phyloP scores from a whole-genome alignment of 2,113 vertebrate species.

The Emberiza fucata region DNA sequence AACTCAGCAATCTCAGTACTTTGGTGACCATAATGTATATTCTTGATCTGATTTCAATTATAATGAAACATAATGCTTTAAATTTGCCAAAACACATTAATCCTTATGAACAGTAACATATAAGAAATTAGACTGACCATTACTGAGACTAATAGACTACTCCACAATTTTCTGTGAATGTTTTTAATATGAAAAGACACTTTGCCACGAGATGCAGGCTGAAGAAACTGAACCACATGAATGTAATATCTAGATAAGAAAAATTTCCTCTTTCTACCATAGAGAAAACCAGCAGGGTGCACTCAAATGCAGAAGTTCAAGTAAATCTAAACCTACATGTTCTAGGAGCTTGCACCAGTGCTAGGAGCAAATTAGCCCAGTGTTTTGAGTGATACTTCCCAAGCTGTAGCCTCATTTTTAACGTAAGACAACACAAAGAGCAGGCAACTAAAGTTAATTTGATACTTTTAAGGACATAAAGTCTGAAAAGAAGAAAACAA shows the following conservation, averaged over 20 bases:
- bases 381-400: background rate
- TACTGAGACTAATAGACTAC: background rate
- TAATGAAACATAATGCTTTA: background rate
- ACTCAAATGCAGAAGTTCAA: constrained; percentile 56
- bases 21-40: background rate
- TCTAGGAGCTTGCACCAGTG: background rate
- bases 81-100: background rate
- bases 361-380: background rate
- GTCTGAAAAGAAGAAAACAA: background rate
- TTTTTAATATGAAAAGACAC: background rate
- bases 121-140: background rate
- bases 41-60: background rate
- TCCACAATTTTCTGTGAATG: background rate
- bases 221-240: background rate
- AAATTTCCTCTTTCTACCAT: background rate
- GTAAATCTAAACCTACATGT: background rate
- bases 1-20: background rate
- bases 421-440: background rate
- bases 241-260: background rate
- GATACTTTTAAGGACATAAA: background rate
- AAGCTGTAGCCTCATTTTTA: background rate
- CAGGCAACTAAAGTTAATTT: background rate
- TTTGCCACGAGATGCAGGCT: background rate
- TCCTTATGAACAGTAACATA: background rate
- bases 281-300: constrained; percentile 57